Percentiles rank a stretch among this genome's conserved stretches.
Conservation (phyloP, 2,888 invertebrate species). For the Bembecia ichneumoniformis region DNA sequence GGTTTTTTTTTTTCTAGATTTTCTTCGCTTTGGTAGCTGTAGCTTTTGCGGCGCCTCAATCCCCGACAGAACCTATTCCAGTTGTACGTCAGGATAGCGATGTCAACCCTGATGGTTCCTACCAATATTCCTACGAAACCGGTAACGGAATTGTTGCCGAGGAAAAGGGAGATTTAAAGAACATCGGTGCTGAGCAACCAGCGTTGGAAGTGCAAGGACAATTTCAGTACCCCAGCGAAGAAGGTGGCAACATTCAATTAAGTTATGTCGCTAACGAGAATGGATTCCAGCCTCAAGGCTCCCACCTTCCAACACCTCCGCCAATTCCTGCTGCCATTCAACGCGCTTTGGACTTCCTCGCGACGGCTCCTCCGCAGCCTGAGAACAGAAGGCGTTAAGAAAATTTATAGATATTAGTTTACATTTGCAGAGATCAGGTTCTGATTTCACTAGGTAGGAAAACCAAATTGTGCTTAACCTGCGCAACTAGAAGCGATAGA, state of each 20-base stretch:
- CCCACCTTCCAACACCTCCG: conserved; percentile 75
- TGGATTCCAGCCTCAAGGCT: conserved; percentile 77
- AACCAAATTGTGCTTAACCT: no score
- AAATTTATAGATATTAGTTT: no score
- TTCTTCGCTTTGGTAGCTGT: conserved; percentile 46
- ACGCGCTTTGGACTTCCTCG: conserved; percentile 76
- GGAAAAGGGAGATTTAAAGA: conserved; percentile 69
- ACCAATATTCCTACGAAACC: conserved; percentile 73
- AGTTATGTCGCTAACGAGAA: conserved; percentile 79
- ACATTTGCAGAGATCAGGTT: no score
- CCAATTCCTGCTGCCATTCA: conserved; percentile 80
- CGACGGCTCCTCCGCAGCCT: conserved; percentile 73
- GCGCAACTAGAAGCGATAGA: no score
- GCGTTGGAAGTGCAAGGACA: conserved; percentile 73
- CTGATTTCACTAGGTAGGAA: no score
- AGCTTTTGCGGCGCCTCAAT: conserved; percentile 52
- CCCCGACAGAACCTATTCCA: conserved; percentile 44
- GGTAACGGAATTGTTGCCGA: conserved; percentile 75
- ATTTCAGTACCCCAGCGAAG: conserved; percentile 75
- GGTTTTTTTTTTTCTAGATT: conserved; percentile 42
- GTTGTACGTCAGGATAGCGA: conserved; percentile 71
- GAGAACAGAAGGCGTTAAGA: conserved; percentile 25
- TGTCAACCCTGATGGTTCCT: conserved; percentile 74
- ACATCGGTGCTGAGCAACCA: conserved; percentile 66
- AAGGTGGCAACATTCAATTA: conserved; percentile 72